These are phyloP conservation scores for Amphiprion percula DNA, from an alignment of 2,113 vertebrate genomes.

Conservation along the genomic window DNA sequence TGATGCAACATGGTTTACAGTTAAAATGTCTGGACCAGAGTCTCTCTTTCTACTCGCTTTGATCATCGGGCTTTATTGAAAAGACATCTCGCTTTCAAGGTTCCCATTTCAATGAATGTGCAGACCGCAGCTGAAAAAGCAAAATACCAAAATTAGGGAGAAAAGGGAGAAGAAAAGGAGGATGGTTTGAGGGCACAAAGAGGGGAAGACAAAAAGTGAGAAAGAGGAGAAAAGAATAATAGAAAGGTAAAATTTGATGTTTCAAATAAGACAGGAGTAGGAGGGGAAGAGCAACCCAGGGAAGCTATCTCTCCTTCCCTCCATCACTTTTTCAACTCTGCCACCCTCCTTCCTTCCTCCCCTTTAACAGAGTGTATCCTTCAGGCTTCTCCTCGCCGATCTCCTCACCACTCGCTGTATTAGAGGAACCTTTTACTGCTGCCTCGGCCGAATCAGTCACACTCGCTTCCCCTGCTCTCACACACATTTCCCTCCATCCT, in stretches of 20 bases:
- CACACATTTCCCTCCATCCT: conserved; percentile 22
- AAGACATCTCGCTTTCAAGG: conserved; percentile 59
- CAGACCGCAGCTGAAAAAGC: conserved; percentile 34
- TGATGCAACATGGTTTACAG: conserved; percentile 63
- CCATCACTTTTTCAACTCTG: conserved; percentile 60
- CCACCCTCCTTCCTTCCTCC: conserved; percentile 36
- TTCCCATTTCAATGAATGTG: conserved; percentile 39
- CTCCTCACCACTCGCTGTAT: conserved; percentile 69
- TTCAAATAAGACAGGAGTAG: conserved; percentile 36
- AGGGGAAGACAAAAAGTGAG: conserved; percentile 1
- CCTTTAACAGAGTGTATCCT: conserved; percentile 71
- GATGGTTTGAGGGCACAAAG: conserved; percentile 27
- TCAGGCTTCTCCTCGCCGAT: conserved; percentile 67
- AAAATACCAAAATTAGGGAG: conserved; percentile 36
- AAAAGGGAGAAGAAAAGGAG: background rate
- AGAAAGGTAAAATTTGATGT: conserved; percentile 8
- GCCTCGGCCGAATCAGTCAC: conserved; percentile 74
- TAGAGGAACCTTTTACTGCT: conserved; percentile 74
- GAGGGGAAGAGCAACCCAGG: conserved; percentile 39
- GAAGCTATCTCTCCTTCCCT: conserved; percentile 42
- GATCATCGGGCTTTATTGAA: conserved; percentile 54
- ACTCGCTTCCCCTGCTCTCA: conserved; percentile 53
- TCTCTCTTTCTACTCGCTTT: conserved; percentile 44
- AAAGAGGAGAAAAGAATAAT: conserved; percentile 25
- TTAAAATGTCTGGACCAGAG: conserved; percentile 45